Conservation (phyloP, 2,113 vertebrate genomes). For the Sorex fumeus region DNA sequence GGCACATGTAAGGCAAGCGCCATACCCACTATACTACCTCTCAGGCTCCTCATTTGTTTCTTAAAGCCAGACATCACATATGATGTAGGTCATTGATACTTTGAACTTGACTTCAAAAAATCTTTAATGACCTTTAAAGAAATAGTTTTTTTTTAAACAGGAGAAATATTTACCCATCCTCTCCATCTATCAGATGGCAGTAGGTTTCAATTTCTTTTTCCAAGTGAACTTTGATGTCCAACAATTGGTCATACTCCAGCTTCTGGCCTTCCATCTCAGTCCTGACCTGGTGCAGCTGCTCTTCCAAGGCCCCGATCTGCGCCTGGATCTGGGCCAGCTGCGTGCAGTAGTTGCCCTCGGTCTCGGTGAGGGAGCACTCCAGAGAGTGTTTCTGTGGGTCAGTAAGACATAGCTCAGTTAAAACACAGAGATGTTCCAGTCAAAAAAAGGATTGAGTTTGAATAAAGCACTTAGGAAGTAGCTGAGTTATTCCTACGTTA, state of each 20-base stretch:
- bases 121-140: neutral
- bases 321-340: slow-evolving; percentile 91
- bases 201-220: slow-evolving; percentile 87
- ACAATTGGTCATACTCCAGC: slow-evolving; percentile 79
- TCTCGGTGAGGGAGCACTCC: slow-evolving; percentile 92
- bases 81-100: neutral
- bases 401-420: neutral
- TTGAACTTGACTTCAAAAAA: neutral
- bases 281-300: slow-evolving; percentile 90
- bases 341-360: slow-evolving; percentile 91
- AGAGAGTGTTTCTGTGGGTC: slow-evolving; percentile 91
- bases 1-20: too few species aligned
- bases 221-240: slow-evolving; percentile 82
- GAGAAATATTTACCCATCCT: slow-evolving; percentile 70
- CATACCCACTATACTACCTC: too few species aligned
- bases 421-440: neutral
- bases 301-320: slow-evolving; percentile 89
- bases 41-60: neutral
- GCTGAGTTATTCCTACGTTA: neutral
- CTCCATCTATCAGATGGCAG: slow-evolving; percentile 83
- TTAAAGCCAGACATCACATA: neutral
- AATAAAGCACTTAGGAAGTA: neutral
- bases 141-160: neutral
- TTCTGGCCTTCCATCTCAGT: slow-evolving; percentile 81
- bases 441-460: neutral